Conservation (phyloP, 2,797 vertebrate species). For the Lepidocolaptes lacrymiger region DNA sequence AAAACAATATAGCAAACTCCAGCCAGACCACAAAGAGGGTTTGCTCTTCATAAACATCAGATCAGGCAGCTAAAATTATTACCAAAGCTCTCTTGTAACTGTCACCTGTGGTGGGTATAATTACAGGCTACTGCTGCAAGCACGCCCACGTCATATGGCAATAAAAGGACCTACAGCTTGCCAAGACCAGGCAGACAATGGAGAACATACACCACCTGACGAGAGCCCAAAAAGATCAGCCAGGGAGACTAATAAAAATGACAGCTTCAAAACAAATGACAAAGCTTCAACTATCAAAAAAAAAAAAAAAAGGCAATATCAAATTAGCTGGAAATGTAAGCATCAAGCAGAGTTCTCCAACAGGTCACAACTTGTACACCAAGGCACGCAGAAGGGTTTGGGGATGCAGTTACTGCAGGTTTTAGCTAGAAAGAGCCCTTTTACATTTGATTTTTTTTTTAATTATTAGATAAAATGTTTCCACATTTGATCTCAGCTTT, state of each 20-base stretch:
- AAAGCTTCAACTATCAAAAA: conserved; percentile 17
- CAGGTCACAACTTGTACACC: conserved; percentile 44
- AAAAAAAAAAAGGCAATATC: neutral
- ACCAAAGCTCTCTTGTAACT: conserved; percentile 77
- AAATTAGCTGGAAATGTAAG: conserved; percentile 61
- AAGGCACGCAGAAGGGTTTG: neutral
- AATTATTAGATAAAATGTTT: neutral
- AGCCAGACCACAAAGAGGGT: conserved; percentile 71
- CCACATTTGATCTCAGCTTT: neutral
- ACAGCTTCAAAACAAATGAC: conserved; percentile 75
- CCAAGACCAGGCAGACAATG: conserved; percentile 76
- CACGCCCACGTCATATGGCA: conserved; percentile 82
- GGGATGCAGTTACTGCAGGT: neutral
- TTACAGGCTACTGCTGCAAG: conserved; percentile 85
- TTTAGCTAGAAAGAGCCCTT: neutral
- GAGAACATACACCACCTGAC: conserved; percentile 77
- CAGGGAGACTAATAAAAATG: conserved; percentile 84
- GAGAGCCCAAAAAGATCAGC: conserved; percentile 85
- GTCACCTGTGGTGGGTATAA: conserved; percentile 90
- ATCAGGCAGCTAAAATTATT: conserved; percentile 79
- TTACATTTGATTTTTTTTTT: neutral
- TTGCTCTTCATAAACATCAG: conserved; percentile 79
- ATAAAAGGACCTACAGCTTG: conserved; percentile 77
- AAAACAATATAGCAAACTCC: conserved; percentile 49
- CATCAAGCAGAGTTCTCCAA: conserved; percentile 3